Evolutionary conservation across 1,140 invertebrate species (phyloP).

Genomic region (Delia radicum): DNA sequence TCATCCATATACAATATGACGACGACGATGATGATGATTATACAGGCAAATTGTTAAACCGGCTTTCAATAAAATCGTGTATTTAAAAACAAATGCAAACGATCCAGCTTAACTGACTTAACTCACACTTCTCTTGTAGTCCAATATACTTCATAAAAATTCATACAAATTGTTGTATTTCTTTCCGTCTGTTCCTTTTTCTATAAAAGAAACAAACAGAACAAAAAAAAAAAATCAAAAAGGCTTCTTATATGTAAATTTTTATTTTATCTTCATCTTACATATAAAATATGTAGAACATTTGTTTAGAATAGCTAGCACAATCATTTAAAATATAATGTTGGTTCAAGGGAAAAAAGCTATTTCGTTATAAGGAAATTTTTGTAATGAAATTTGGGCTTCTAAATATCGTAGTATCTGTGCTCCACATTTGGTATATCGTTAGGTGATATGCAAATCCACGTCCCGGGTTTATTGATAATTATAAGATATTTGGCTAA

Average conservation of each 20-base stretch:
- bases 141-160: neutral
- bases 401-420: too few species aligned
- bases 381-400: too few species aligned
- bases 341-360: neutral
- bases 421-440: too few species aligned
- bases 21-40: neutral
- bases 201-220: neutral
- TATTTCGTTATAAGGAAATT: neutral
- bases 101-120: slow-evolving; percentile 8
- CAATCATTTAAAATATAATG: neutral
- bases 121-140: neutral
- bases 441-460: too few species aligned
- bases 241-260: slow-evolving; percentile 4
- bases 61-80: slow-evolving; percentile 13
- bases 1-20: neutral
- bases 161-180: neutral
- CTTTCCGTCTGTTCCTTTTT: neutral
- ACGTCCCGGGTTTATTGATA: too few species aligned
- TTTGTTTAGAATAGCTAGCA: neutral
- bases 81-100: slow-evolving; percentile 3
- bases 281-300: neutral
- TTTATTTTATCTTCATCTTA: neutral
- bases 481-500: too few species aligned
- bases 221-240: neutral
- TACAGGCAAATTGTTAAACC: slow-evolving; percentile 6